A percentile compares a stretch with the other conserved stretches of the same genome.
These are phyloP conservation scores for Etheostoma nigrum DNA, from an alignment of 2,797 vertebrate genomes.

Conservation along the genomic window DNA sequence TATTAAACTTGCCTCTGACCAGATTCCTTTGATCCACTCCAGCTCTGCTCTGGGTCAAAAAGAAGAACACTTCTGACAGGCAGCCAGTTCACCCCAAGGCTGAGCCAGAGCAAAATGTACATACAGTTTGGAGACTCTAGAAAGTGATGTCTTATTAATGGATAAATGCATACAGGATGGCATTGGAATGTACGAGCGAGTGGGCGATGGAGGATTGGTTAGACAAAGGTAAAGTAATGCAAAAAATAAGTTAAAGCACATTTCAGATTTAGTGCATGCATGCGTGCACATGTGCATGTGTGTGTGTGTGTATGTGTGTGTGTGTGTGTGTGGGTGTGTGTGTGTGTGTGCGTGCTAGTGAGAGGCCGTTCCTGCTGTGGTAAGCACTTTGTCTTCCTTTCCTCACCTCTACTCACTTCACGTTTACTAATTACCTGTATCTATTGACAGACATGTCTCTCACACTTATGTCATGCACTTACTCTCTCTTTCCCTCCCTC, in stretches of 20 bases:
- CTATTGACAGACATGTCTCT: slow-evolving; percentile 66
- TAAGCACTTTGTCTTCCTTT: slow-evolving; percentile 60
- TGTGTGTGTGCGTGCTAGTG: neutral
- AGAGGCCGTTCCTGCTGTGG: slow-evolving; percentile 43
- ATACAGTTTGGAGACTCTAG: neutral
- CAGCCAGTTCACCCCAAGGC: neutral
- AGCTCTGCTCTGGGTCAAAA: slow-evolving; percentile 10
- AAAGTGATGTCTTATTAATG: slow-evolving; percentile 20
- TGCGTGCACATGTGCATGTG: neutral
- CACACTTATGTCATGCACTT: slow-evolving; percentile 41
- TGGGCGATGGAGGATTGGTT: neutral
- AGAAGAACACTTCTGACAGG: slow-evolving; percentile 16
- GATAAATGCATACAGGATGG: neutral
- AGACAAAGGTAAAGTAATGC: neutral
- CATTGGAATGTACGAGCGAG: neutral
- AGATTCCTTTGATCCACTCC: slow-evolving; percentile 45
- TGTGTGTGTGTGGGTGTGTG: slow-evolving; percentile 2
- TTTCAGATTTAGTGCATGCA: neutral
- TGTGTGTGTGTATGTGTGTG: neutral
- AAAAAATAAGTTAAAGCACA: slow-evolving; percentile 2
- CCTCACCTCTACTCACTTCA: slow-evolving; percentile 58
- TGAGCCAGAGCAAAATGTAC: neutral
- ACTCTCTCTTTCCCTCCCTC: slow-evolving; percentile 23
- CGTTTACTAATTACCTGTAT: slow-evolving; percentile 68
- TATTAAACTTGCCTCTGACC: slow-evolving; percentile 17